Conservation (phyloP, 1,140 invertebrate species). For the Nomia melanderi region DNA sequence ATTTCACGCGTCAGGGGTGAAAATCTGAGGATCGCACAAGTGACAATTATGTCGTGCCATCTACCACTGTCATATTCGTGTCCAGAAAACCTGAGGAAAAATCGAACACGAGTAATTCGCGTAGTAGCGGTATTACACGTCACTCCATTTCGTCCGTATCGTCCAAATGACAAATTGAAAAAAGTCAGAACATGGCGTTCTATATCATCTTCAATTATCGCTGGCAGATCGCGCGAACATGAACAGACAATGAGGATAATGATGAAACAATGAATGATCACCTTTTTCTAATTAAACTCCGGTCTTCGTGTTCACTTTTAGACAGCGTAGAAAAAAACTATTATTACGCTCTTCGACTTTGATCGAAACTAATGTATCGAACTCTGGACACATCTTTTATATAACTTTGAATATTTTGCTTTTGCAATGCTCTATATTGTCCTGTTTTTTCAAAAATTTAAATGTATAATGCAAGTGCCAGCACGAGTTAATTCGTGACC, state of each 20-base stretch:
- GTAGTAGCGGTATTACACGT: background rate
- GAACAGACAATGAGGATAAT: slow-evolving; percentile 39
- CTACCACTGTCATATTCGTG: background rate
- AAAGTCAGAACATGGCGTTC: slow-evolving; percentile 20
- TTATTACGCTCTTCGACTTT: slow-evolving; percentile 39
- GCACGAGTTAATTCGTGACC: too few relatives aligned
- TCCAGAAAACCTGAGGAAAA: background rate
- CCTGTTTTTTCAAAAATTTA: too few relatives aligned
- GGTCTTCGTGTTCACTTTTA: slow-evolving; percentile 32
- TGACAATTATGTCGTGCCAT: background rate
- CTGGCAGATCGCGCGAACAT: slow-evolving; percentile 1
- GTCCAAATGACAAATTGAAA: slow-evolving; percentile 54
- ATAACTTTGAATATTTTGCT: too few relatives aligned
- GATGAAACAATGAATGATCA: slow-evolving; percentile 47
- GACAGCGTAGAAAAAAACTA: slow-evolving; percentile 13
- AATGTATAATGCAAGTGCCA: too few relatives aligned
- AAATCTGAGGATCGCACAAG: background rate
- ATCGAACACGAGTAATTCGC: background rate
- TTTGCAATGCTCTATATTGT: too few relatives aligned
- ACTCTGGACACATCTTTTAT: too few relatives aligned
- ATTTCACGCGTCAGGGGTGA: background rate
- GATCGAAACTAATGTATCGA: slow-evolving; percentile 5
- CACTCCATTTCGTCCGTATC: slow-evolving; percentile 31
- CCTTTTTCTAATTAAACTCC: slow-evolving; percentile 51
- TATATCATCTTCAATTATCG: slow-evolving; percentile 44